A percentile compares a stretch with the other conserved stretches of the same genome.
These are phyloP conservation scores for Acrocephalus arundinaceus DNA, from an alignment of 2,113 vertebrate genomes.

Conservation along the genomic window DNA sequence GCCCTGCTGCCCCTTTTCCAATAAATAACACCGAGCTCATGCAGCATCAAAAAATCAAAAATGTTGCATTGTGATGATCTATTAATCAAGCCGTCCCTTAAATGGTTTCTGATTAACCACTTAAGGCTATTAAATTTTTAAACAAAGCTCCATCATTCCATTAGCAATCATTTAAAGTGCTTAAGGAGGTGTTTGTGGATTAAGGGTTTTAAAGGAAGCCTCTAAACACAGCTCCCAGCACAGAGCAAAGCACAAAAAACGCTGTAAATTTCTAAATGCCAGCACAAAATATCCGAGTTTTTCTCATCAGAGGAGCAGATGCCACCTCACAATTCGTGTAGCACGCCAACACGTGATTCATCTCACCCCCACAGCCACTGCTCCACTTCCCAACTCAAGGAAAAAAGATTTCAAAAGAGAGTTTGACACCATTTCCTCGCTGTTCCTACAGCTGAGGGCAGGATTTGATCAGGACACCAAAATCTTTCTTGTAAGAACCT, in stretches of 20 bases:
- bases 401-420: neutral
- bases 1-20: neutral
- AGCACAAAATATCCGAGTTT: neutral
- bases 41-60: neutral
- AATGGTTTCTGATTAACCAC: neutral
- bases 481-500: fast-evolving
- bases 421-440: fast-evolving
- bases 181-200: constrained; percentile 3
- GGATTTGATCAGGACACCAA: neutral
- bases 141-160: constrained; percentile 29
- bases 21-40: neutral
- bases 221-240: neutral
- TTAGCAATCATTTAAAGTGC: constrained; percentile 13
- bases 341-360: neutral
- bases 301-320: neutral
- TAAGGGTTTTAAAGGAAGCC: constrained; percentile 4
- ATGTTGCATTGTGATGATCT: neutral
- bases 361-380: neutral
- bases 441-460: fast-evolving
- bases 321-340: neutral
- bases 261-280: neutral
- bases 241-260: neutral
- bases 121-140: constrained; percentile 3
- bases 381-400: neutral
- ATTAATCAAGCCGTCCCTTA: neutral